Conservation (phyloP, 1,140 invertebrate genomes). For the Heterodera carotae region DNA sequence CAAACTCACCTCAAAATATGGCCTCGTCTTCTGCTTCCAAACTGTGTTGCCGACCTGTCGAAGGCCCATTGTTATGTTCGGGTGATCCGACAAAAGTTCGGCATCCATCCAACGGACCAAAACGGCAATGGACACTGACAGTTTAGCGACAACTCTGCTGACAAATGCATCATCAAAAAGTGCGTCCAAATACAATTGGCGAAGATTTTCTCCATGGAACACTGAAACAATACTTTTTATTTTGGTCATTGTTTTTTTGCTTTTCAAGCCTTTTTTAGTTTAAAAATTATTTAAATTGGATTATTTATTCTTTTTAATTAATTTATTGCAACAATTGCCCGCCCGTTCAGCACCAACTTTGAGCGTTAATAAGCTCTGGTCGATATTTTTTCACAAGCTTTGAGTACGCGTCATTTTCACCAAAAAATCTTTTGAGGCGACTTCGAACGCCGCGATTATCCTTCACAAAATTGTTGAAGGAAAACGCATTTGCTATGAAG, state of each 20-base stretch:
- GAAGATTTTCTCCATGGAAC: neutral
- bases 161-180: neutral
- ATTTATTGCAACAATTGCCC: too few relatives aligned
- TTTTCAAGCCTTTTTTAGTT: too few relatives aligned
- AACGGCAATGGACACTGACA: neutral
- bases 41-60: neutral
- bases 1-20: neutral
- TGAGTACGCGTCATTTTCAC: neutral
- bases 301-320: too few relatives aligned
- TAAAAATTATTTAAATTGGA: neutral
- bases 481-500: neutral
- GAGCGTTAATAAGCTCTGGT: neutral
- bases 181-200: neutral
- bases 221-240: neutral
- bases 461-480: neutral
- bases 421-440: neutral
- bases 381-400: neutral
- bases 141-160: neutral
- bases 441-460: neutral
- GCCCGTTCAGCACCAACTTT: neutral
- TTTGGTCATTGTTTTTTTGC: too few relatives aligned
- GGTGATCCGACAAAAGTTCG: neutral
- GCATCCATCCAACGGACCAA: neutral
- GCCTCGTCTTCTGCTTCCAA: neutral
- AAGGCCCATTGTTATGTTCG: neutral